A percentile compares a stretch with the other conserved stretches of the same genome.
Conservation (phyloP, 2,113 vertebrate genomes). For the Carollia perspicillata region DNA sequence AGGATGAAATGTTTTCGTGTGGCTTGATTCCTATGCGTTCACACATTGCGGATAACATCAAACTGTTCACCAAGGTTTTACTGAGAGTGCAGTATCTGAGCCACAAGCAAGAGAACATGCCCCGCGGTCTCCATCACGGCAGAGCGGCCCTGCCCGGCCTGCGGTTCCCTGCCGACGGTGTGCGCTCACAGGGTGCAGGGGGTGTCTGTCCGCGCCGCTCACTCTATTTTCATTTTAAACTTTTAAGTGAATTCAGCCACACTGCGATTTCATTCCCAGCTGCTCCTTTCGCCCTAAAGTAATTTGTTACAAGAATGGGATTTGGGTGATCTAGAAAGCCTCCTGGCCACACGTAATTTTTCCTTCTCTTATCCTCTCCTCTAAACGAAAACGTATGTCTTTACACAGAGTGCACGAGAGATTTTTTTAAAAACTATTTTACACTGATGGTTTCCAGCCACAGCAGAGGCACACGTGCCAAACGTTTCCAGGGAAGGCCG, state of each 20-base stretch:
- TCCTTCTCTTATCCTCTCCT: not conserved
- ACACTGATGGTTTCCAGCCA: slow-evolving; percentile 51
- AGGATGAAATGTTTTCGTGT: not conserved
- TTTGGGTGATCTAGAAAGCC: slow-evolving; percentile 10
- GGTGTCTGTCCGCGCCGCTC: not conserved
- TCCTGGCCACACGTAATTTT: not conserved
- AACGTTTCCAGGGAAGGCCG: not conserved
- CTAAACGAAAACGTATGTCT: slow-evolving; percentile 32
- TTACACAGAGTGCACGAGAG: not conserved
- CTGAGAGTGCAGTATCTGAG: not conserved
- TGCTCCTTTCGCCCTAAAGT: not conserved
- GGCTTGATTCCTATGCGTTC: not conserved
- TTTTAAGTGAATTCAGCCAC: not conserved
- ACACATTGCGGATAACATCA: not conserved
- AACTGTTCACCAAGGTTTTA: not conserved
- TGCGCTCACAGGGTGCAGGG: no score
- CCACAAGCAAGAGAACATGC: not conserved
- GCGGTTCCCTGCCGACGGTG: no score
- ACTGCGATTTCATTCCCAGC: not conserved
- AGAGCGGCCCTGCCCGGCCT: not conserved
- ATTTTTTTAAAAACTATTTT: not conserved
- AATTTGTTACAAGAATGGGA: slow-evolving; percentile 34
- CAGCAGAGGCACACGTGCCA: not conserved
- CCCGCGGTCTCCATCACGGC: not conserved
- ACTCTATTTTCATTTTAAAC: not conserved